A percentile compares a stretch with the other conserved stretches of the same genome.
Evolutionary conservation across 2,888 invertebrate species (phyloP).

Genomic region (Noctuana brunneofusca): DNA sequence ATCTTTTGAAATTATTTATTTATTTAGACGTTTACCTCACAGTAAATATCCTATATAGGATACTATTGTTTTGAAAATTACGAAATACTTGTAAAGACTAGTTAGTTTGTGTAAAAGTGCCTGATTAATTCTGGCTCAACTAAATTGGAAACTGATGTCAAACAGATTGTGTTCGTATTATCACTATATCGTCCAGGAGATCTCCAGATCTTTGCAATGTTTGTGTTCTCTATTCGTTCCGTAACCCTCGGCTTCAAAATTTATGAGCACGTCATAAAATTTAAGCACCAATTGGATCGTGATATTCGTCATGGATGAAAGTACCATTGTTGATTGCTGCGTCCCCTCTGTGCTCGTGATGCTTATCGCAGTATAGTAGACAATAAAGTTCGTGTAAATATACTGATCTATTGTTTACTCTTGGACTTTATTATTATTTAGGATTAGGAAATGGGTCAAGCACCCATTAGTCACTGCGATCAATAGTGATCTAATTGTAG

Average conservation of each 20-base stretch:
- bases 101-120: too few relatives aligned
- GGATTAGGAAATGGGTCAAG: too few relatives aligned
- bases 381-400: not conserved
- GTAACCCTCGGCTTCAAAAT: constrained; percentile 1
- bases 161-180: not conserved
- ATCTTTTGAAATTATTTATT: too few relatives aligned
- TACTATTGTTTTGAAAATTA: too few relatives aligned
- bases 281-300: constrained; percentile 20
- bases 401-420: not conserved
- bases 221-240: not conserved
- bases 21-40: too few relatives aligned
- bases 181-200: not conserved
- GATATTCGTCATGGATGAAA: too few relatives aligned
- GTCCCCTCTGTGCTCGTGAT: constrained; percentile 6
- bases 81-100: too few relatives aligned
- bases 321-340: not conserved
- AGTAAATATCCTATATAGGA: too few relatives aligned
- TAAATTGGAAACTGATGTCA: too few relatives aligned
- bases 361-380: constrained; percentile 11
- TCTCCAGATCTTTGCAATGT: not conserved
- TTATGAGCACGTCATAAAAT: constrained; percentile 19
- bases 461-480: too few relatives aligned
- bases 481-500: too few relatives aligned
- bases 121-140: too few relatives aligned
- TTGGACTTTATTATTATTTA: not conserved